Percentiles rank a stretch among this genome's conserved stretches.
phyloP scores from a whole-genome alignment of 30 jellyfish, hydroid and myxozoan genomes.

The Hydractinia echinata region DNA sequence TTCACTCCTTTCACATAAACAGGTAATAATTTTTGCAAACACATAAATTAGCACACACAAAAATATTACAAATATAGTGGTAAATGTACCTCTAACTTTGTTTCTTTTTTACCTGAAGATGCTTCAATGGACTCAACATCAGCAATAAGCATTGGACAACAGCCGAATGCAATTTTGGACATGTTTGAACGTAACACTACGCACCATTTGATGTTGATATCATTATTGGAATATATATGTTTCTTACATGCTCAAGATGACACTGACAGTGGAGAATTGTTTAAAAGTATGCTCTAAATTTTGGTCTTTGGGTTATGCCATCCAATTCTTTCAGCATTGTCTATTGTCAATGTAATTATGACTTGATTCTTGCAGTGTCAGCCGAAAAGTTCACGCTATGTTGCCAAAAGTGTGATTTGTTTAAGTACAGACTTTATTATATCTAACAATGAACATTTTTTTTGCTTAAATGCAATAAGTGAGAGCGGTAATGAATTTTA shows the following conservation, averaged over 20 bases:
- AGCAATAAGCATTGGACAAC: too few relatives aligned
- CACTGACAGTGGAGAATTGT: slow-evolving; percentile 43
- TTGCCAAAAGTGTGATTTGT: background rate
- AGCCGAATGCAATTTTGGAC: background rate
- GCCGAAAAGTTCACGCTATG: background rate
- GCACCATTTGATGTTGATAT: slow-evolving; percentile 58
- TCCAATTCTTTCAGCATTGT: background rate
- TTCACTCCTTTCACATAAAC: too few relatives aligned
- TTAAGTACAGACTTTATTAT: too few relatives aligned
- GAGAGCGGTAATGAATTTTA: too few relatives aligned
- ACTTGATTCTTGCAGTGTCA: background rate
- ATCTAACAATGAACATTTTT: too few relatives aligned
- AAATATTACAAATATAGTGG: too few relatives aligned
- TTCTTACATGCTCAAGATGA: slow-evolving; percentile 40
- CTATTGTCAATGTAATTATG: background rate
- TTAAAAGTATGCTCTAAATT: slow-evolving; percentile 39
- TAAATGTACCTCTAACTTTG: too few relatives aligned
- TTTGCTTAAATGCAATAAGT: too few relatives aligned
- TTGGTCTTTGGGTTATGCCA: background rate
- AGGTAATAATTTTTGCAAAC: too few relatives aligned
- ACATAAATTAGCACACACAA: too few relatives aligned
- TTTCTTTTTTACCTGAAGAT: too few relatives aligned
- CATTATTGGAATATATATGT: slow-evolving; percentile 83
- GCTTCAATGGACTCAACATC: too few relatives aligned
- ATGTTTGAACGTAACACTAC: slow-evolving; percentile 17